Evolutionary conservation across 2,113 vertebrate genomes (phyloP).

Genomic region (Atlantisia rogersi): DNA sequence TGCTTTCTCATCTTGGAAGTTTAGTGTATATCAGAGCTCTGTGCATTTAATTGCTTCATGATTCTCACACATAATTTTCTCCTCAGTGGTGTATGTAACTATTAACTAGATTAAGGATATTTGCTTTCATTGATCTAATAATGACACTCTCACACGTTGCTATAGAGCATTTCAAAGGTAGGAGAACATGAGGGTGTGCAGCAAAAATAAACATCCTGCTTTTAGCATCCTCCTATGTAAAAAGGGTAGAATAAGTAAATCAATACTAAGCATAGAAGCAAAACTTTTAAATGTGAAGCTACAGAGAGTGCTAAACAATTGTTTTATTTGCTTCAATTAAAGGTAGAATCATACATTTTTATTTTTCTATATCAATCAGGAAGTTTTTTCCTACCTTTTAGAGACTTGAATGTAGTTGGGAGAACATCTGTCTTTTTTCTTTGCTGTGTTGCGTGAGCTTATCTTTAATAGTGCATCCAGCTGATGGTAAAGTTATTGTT

Average conservation of each 20-base stretch:
- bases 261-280: background rate
- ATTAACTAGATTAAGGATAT: background rate
- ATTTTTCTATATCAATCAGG: background rate
- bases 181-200: background rate
- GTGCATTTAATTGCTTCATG: accelerated
- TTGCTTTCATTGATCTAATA: background rate
- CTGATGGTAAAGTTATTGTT: background rate
- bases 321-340: background rate
- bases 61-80: background rate
- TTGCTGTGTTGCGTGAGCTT: background rate
- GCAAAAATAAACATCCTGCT: background rate
- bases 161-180: background rate
- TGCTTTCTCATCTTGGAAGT: background rate
- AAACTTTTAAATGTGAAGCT: background rate
- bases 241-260: background rate
- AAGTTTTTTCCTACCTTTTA: background rate
- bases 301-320: background rate
- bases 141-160: background rate
- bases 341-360: background rate
- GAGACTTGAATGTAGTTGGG: background rate
- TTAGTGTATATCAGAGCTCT: background rate
- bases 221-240: background rate
- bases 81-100: background rate
- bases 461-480: background rate
- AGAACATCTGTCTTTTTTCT: background rate